These are phyloP conservation scores for Lymantria dispar DNA, from an alignment of 2,888 invertebrate genomes.

Conservation along the genomic window DNA sequence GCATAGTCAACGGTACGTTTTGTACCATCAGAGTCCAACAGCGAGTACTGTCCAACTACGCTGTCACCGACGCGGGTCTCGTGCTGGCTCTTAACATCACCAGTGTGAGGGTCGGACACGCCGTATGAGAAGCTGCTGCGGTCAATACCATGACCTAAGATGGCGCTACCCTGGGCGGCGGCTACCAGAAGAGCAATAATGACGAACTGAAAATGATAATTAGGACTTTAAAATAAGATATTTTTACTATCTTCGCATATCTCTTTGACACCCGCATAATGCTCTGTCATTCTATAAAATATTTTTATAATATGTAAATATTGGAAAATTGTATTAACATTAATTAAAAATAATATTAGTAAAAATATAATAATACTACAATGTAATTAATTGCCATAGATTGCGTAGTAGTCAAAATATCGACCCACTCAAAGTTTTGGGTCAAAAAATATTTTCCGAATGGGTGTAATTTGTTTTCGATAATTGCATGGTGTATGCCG, in stretches of 20 bases:
- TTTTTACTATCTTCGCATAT: not conserved
- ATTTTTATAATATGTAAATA: no score
- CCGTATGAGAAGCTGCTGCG: slow-evolving; percentile 75
- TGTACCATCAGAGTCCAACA: slow-evolving; percentile 83
- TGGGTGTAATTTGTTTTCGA: no score
- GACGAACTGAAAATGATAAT: slow-evolving; percentile 63
- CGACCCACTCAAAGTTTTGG: no score
- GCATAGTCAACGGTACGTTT: slow-evolving; percentile 84
- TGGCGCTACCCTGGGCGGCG: slow-evolving; percentile 65
- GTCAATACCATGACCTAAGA: slow-evolving; percentile 53
- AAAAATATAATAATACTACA: no score
- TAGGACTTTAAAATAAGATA: not conserved
- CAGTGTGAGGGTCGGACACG: slow-evolving; percentile 75
- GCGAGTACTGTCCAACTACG: slow-evolving; percentile 78
- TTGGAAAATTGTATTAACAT: no score
- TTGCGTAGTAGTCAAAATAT: no score
- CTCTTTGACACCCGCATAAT: not conserved
- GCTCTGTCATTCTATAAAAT: no score
- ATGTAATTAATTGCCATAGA: no score
- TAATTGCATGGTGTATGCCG: no score
- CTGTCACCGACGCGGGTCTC: slow-evolving; percentile 84
- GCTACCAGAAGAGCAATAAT: slow-evolving; percentile 70
- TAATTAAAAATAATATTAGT: no score
- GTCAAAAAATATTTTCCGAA: no score
- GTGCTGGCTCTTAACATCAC: slow-evolving; percentile 81